Base-by-base conservation (phyloP, 2,888 invertebrate species). In the Hypsopygia costalis region DNA sequence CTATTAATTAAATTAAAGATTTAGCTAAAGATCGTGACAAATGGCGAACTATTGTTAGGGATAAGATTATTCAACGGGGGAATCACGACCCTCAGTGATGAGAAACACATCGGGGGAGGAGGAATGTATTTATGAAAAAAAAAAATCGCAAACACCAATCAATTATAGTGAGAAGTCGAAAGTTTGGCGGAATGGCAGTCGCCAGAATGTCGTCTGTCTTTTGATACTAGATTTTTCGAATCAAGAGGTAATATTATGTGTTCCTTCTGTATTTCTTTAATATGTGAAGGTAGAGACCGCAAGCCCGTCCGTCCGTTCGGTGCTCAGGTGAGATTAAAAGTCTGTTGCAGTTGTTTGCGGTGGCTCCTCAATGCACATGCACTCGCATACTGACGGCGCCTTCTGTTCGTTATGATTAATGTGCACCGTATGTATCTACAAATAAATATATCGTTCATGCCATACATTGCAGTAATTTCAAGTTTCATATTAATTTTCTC, bases 291-390 rank as follows among this genome's bases (percentile, higher is more conserved):
- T 44, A 41, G 54, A 44, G 59, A 65, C 72, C 72, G 51, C 73
- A 65, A 56, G 54, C 16, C 16, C 16, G 16, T 41, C 58, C 60
- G 51, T 46, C 49, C 48, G 56, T 56, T 61, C 60, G 55, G 58
- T 58, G 61, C 66, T 64, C 72, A 74, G 73, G 78, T 75, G 63
- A 78, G 76, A 83, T 83, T 83, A 85, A 85, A 85, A 85, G 74
- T 76, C 78, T 71, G 58, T 61, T 58, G 66, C 79, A 79, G 72
- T 79, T 75, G 80, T 81, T 79, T 74, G 77, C 70, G 74, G 79
- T 54, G 51, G 62, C 58, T 62, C 58, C 64, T 69, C 69, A 66
- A 73, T 74, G 69, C 76, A 73, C 69, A 71, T 73, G 65, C 74
- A 68, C 67, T 65, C 68, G 65, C 52, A 58, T 65, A 64, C 62